Percentiles rank a stretch among this genome's conserved stretches.
Evolutionary conservation across 2,113 vertebrate genomes (phyloP).

Genomic region (Polypterus senegalus): DNA sequence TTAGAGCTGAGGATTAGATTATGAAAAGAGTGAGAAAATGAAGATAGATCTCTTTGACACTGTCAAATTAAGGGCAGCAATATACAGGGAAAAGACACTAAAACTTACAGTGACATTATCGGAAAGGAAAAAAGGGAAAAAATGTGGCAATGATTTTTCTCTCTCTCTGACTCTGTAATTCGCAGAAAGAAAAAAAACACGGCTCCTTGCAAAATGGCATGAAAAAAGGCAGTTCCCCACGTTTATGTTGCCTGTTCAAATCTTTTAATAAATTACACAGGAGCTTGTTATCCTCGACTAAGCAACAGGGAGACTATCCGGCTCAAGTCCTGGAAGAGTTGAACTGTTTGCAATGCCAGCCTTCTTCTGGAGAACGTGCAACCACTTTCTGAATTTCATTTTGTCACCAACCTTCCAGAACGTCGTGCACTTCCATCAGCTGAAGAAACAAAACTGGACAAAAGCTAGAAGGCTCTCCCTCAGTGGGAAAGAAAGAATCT

Average conservation of each 20-base stretch:
- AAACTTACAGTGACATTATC: constrained; percentile 66
- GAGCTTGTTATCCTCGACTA: not conserved
- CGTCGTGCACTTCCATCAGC: no score
- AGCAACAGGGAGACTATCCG: not conserved
- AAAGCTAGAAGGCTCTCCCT: no score
- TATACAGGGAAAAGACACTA: constrained; percentile 49
- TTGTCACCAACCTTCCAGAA: no score
- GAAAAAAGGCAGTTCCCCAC: not conserved
- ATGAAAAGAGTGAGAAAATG: constrained; percentile 98
- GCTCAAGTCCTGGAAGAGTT: no score
- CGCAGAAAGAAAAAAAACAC: not conserved
- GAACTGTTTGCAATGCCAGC: no score
- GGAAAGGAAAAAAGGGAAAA: constrained; percentile 34
- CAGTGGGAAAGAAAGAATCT: no score
- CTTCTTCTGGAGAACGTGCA: no score
- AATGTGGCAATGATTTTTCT: constrained; percentile 10
- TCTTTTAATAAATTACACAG: constrained; percentile 4
- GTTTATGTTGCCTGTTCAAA: not conserved
- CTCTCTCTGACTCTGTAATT: not conserved
- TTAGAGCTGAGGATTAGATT: constrained; percentile 97
- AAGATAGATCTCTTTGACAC: constrained; percentile 94
- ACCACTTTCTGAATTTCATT: no score
- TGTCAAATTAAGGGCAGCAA: constrained; percentile 91
- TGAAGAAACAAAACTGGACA: no score
- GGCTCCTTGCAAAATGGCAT: constrained; percentile 12